Evolutionary conservation across 2,113 vertebrate genomes (phyloP).

Genomic region (Semnopithecus entellus): DNA sequence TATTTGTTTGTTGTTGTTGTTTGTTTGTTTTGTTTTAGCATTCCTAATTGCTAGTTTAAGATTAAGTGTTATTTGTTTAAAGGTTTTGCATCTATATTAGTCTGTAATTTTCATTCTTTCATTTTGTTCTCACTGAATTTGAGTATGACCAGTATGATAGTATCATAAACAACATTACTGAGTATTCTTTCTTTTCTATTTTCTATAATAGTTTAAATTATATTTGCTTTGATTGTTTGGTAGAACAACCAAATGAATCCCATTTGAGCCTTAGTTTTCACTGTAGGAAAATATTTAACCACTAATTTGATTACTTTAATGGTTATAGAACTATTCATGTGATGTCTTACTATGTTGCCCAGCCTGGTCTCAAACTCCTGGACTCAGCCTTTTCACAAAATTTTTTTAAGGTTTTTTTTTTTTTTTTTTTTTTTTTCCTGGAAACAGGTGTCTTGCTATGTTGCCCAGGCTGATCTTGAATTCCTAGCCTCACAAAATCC

Average conservation of each 20-base stretch:
- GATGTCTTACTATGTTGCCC: no score
- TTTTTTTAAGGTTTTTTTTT: no score
- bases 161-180: not conserved
- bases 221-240: not conserved
- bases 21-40: no score
- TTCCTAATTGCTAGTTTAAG: not conserved
- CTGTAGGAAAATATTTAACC: not conserved
- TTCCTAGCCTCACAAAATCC: no score
- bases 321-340: not conserved
- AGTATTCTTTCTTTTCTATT: not conserved
- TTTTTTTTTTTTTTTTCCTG: no score
- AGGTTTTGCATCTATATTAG: not conserved
- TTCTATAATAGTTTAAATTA: not conserved
- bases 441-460: not conserved
- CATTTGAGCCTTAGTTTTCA: not conserved
- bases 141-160: not conserved
- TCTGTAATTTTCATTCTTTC: not conserved
- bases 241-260: not conserved
- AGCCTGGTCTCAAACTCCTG: no score
- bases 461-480: no score
- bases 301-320: not conserved
- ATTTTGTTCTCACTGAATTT: not conserved
- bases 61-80: not conserved
- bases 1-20: no score
- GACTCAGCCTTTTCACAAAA: no score